These are phyloP conservation scores for Styela plicata DNA, from an alignment of 23 tunicate genomes.

Conservation along the genomic window DNA sequence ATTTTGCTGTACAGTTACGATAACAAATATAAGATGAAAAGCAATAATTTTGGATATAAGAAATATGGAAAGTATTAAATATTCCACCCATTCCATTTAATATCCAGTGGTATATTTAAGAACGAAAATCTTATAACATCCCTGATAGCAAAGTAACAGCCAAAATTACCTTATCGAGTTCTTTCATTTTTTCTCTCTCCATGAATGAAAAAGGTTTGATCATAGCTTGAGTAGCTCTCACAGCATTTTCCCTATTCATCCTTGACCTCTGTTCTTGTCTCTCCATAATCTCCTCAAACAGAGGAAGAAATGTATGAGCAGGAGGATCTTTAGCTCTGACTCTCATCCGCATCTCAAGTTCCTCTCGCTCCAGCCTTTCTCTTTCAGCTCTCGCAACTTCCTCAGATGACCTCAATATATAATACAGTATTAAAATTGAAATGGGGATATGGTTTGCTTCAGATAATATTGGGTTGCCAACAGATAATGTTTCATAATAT, in stretches of 20 bases:
- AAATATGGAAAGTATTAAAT: too few species aligned
- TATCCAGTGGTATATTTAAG: too few species aligned
- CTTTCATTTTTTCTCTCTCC: constrained; percentile 46
- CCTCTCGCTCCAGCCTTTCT: constrained; percentile 27
- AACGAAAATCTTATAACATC: too few species aligned
- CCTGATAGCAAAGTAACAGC: too few species aligned
- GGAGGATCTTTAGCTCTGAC: constrained; percentile 67
- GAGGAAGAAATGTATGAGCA: constrained; percentile 74
- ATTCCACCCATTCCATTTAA: too few species aligned
- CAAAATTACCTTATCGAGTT: constrained; percentile 42
- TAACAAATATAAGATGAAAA: too few species aligned
- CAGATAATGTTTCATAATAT: too few species aligned
- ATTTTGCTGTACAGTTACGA: too few species aligned
- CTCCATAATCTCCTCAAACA: constrained; percentile 75
- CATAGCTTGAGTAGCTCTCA: constrained; percentile 51
- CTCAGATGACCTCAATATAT: constrained; percentile 54
- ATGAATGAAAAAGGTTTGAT: constrained; percentile 75
- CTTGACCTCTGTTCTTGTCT: constrained; percentile 73
- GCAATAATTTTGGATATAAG: too few species aligned
- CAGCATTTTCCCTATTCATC: constrained; percentile 58
- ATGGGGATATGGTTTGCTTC: too few species aligned
- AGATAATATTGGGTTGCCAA: too few species aligned
- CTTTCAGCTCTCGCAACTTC: constrained; percentile 47
- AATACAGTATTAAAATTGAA: too few species aligned
- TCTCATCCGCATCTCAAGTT: constrained; percentile 16